Base-by-base conservation (phyloP, 35 echinoderm and acorn worm genomes). In the Holothuria glaberrima region DNA sequence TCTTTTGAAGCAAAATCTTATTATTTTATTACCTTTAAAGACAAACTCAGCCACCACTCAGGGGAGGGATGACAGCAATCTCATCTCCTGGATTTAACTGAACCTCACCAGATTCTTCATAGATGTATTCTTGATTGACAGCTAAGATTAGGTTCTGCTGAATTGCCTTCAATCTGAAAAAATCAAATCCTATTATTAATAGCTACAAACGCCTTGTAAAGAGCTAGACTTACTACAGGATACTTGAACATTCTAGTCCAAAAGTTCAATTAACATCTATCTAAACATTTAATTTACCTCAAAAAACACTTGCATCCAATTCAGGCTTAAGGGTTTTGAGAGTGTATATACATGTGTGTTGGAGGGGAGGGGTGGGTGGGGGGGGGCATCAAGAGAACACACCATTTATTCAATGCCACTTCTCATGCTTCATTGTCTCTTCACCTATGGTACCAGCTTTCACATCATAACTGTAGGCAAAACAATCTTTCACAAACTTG, bases 61-160 rank as follows among this genome's bases (percentile, higher is more conserved):
- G 75, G 59, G 96, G 96, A 77, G 96, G 96, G 30, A 98, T 98
- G 12, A 98, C 84, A 33, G 96, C 96, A 58, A 98, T 81, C 58
- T 94, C 93, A 88, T 98, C 96, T 31, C 88, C 83, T 24, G 68
- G 21, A n/a, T 78, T 20, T 20, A 98, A 68, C 36, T 76, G 20
- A 7, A 88, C 54, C 9, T n/a, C 26, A 58, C 52, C 38, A 19
- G 89, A 80, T 30, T 83, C 88, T 14, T 90, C 88, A 7, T 28
- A 44, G 56, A 71, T 54, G 12, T 92, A 98, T 31, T 94, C 96
- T 52, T 92, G 90, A 82, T 98, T 98, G 56, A 98, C 82, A 61
- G 90, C 86, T 41, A 98, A 48, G 21, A 94, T 56, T 21, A 92
- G 28, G 41, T 85, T 94, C 25, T 98, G 88, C 56, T 89, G 16